Evolutionary conservation across 2,797 vertebrate genomes (phyloP), one percentile per base, ranked within the genome.

Genomic region (Sparidentex hasta): DNA sequence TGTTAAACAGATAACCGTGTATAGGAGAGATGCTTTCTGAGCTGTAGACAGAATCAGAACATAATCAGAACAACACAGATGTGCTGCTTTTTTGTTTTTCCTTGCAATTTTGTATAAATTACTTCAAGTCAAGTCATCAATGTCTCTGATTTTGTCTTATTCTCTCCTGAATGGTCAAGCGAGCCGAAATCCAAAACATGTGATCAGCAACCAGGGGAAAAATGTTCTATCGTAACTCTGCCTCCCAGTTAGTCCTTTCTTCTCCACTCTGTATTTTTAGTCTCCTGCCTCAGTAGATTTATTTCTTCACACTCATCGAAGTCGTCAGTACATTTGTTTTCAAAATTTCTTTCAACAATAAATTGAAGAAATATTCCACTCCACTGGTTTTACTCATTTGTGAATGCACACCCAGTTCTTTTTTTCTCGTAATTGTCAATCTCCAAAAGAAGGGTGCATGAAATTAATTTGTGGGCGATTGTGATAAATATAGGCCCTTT

Each of bases 401-500:
- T 72, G 63, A 81, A 66, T 27, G 33, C 67, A 75, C 25, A 78
- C 41, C n/a, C 48, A 73, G 5, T 48, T 74, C 70, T 83, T 85
- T 83, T 85, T 77, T 79, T 78, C 52, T 84, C 61, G 57, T 91
- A 88, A 93, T 92, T 92, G 83, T 80, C 87, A 90, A 94, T 93
- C 88, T 90, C 75, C 78, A 89, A 84, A 91, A 88, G 87, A 92
- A 93, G 83, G 64, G 69, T 90, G 89, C 93, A 93, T 94, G 90
- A 92, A 92, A 95, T 94, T 89, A 90, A 91, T 91, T 85, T 92
- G 78, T 76, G 62, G 56, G 63, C 71, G 84, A 90, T 78, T 83
- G 65, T 80, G 70, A 87, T 88, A 69, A 85, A 82, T 69, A 74
- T 29, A 55, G 54, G 23, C 69, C 44, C 16, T 9, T 50, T 73